Conservation (phyloP, 2,888 invertebrate species). For the Plusia festucae region DNA sequence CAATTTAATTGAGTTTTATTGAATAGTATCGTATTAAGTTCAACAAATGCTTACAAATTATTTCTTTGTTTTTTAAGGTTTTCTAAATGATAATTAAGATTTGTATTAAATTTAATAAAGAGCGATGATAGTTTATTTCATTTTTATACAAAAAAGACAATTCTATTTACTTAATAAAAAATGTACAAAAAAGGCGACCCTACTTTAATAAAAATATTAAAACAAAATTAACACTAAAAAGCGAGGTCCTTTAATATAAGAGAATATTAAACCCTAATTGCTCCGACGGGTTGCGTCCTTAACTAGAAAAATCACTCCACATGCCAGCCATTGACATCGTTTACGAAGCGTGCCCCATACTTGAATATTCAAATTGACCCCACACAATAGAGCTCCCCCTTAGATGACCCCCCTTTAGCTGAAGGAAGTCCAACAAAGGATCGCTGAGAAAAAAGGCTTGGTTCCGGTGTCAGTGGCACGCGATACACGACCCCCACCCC, state of each 20-base stretch:
- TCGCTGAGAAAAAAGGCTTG: constrained; percentile 77
- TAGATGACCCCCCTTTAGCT: constrained; percentile 63
- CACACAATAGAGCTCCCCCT: constrained; percentile 71
- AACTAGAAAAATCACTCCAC: constrained; percentile 57
- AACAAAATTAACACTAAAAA: constrained; percentile 32
- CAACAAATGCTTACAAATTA: constrained; percentile 29
- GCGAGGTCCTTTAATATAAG: constrained; percentile 33
- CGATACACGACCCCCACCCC: constrained; percentile 61
- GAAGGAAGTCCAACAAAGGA: constrained; percentile 83
- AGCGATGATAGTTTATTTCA: neutral
- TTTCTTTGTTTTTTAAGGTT: constrained; percentile 21
- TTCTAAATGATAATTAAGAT: constrained; percentile 19
- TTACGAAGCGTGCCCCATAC: constrained; percentile 76
- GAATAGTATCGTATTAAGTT: constrained; percentile 29
- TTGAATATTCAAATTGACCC: constrained; percentile 84
- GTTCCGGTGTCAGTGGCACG: constrained; percentile 84
- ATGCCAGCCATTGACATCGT: constrained; percentile 71
- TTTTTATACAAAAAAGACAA: neutral
- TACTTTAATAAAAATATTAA: constrained; percentile 7
- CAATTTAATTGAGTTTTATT: constrained; percentile 28
- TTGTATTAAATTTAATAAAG: neutral
- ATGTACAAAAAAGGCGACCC: too few species aligned
- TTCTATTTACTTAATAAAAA: neutral
- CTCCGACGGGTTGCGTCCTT: constrained; percentile 39
- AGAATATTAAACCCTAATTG: constrained; percentile 57